Evolutionary conservation across 2,797 vertebrate species (phyloP).

Genomic region (Eutrigla gurnardus): DNA sequence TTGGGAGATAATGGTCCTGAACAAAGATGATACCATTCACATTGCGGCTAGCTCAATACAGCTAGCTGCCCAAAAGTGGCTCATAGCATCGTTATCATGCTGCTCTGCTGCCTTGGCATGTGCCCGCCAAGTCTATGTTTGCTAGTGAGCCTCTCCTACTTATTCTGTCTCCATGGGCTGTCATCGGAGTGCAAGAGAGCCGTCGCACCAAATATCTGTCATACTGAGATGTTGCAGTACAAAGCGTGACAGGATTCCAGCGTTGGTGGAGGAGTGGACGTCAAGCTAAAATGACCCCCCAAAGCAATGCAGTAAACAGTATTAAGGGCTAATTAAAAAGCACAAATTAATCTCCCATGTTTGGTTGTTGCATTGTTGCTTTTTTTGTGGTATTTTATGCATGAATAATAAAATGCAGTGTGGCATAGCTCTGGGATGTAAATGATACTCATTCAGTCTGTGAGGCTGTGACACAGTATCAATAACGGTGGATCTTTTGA

Average conservation of each 20-base stretch:
- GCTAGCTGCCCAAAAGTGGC: slow-evolving; percentile 49
- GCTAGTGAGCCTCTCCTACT: slow-evolving; percentile 63
- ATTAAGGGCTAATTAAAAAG: slow-evolving; percentile 6
- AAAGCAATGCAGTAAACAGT: slow-evolving; percentile 16
- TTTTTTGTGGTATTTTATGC: slow-evolving; percentile 10
- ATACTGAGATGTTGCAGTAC: slow-evolving; percentile 42
- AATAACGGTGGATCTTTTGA: slow-evolving; percentile 51
- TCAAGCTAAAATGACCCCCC: slow-evolving; percentile 19
- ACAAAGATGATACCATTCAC: slow-evolving; percentile 61
- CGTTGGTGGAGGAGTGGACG: slow-evolving; percentile 30
- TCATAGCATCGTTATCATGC: slow-evolving; percentile 58
- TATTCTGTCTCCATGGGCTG: slow-evolving; percentile 65
- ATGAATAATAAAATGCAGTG: slow-evolving; percentile 11
- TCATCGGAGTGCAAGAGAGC: slow-evolving; percentile 62
- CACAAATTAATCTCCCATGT: slow-evolving; percentile 19
- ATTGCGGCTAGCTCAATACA: slow-evolving; percentile 29
- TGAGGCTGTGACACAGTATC: slow-evolving; percentile 40
- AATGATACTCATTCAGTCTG: slow-evolving; percentile 47
- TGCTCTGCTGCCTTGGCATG: slow-evolving; percentile 48
- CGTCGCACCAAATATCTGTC: slow-evolving; percentile 68
- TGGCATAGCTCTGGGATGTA: slow-evolving; percentile 25
- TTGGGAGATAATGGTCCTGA: slow-evolving; percentile 71
- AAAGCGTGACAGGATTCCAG: slow-evolving; percentile 39
- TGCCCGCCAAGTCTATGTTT: slow-evolving; percentile 51
- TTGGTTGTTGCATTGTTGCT: neutral